Conservation (phyloP, 1,140 invertebrate species). For the Artemia franciscana region DNA sequence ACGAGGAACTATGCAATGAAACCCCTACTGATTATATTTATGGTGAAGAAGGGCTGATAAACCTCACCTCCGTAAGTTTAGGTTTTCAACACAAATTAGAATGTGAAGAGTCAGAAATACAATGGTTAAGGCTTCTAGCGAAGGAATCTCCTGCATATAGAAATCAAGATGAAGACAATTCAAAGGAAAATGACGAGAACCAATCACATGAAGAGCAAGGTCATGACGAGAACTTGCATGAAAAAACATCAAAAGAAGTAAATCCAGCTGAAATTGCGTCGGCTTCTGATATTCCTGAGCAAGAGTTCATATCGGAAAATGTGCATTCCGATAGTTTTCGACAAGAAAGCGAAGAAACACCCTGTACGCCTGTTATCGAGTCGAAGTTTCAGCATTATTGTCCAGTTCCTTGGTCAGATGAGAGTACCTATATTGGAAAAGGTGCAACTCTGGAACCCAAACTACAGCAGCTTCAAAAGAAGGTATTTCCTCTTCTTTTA, state of each 20-base stretch:
- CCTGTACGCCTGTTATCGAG: slow-evolving; percentile 5
- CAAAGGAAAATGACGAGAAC: neutral
- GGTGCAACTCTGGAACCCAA: slow-evolving; percentile 15
- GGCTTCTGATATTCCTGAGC: neutral
- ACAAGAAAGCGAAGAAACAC: neutral
- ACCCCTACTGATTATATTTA: too few species aligned
- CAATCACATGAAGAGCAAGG: neutral
- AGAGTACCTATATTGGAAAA: slow-evolving; percentile 57
- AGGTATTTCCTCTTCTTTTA: neutral
- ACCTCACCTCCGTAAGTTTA: too few species aligned
- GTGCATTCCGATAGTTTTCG: too few species aligned
- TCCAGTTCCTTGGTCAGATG: slow-evolving; percentile 53
- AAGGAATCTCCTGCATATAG: neutral
- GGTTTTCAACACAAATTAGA: neutral
- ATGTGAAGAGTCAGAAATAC: neutral
- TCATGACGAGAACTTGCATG: too few species aligned
- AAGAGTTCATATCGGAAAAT: neutral
- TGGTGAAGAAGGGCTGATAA: too few species aligned
- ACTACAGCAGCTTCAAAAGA: slow-evolving; percentile 1
- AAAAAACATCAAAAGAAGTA: too few species aligned
- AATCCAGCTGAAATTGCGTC: neutral
- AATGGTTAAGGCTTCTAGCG: too few species aligned
- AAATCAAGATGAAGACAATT: too few species aligned
- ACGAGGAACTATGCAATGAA: too few species aligned
- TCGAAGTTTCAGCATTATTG: slow-evolving; percentile 53